Percentiles rank a stretch among this genome's conserved stretches.
Conservation (phyloP, 2,797 vertebrate species). For the Pseudochirops cupreus region DNA sequence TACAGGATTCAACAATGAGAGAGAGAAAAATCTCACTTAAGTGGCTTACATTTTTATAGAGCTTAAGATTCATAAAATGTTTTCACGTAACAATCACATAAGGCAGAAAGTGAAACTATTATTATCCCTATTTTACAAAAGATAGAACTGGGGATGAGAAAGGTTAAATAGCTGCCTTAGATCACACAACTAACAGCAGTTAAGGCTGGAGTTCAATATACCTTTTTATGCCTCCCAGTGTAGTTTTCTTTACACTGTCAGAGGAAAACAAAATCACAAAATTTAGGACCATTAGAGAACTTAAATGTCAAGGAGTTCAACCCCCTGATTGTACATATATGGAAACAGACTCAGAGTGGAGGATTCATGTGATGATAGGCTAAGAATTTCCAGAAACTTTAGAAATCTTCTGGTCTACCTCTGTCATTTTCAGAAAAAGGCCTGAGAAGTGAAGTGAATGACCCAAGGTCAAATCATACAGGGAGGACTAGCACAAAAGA, state of each 20-base stretch:
- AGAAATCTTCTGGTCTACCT: background rate
- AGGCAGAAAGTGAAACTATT: background rate
- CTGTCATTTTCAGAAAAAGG: background rate
- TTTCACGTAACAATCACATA: background rate
- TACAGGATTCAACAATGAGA: background rate
- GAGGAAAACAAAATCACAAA: background rate
- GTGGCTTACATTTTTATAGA: background rate
- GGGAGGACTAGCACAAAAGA: background rate
- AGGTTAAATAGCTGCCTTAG: background rate
- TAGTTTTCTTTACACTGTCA: background rate
- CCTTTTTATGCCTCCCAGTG: background rate
- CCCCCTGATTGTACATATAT: background rate
- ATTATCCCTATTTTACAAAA: background rate
- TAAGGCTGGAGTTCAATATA: background rate
- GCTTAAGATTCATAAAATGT: background rate
- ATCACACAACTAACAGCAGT: background rate
- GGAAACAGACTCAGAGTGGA: background rate
- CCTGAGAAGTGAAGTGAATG: background rate
- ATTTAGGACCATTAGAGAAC: background rate
- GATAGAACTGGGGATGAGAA: background rate
- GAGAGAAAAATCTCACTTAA: background rate
- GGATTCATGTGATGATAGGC: background rate
- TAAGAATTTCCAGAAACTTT: background rate
- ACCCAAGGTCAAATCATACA: background rate
- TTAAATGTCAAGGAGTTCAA: background rate